Percentiles rank a stretch among this genome's conserved stretches.
phyloP scores from a whole-genome alignment of 2,888 invertebrate genomes.

The Apoda limacodes region DNA sequence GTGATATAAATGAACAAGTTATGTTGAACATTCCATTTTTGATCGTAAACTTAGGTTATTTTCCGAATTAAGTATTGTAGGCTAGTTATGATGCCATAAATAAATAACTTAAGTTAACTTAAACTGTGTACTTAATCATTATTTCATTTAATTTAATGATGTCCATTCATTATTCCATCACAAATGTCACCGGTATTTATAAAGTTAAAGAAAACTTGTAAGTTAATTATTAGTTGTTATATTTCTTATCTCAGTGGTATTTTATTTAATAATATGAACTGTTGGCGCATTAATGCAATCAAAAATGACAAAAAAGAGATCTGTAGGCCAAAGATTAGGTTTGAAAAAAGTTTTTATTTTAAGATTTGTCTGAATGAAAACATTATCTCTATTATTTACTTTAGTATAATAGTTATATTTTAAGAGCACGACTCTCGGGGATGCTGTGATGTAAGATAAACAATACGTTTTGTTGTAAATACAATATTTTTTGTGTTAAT shows the following conservation, averaged over 20 bases:
- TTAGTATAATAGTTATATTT: not conserved
- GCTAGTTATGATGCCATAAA: conserved; percentile 57
- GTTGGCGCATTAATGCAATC: conserved; percentile 26
- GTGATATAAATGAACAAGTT: conserved; percentile 33
- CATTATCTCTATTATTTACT: not conserved
- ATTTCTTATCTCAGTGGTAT: conserved; percentile 23
- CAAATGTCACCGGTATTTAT: conserved; percentile 24
- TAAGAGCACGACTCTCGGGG: conserved; percentile 45
- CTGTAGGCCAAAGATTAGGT: conserved; percentile 67
- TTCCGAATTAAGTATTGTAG: conserved; percentile 28
- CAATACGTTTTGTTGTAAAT: no score
- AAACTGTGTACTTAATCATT: conserved; percentile 61
- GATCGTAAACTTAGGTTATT: conserved; percentile 36
- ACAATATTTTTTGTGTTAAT: no score
- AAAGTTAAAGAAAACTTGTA: conserved; percentile 18
- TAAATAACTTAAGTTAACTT: conserved; percentile 39
- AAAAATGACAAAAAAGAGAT: conserved; percentile 35
- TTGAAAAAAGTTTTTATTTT: conserved; percentile 32
- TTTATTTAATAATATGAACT: conserved; percentile 17
- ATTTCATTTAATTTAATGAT: conserved; percentile 26
- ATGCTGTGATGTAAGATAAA: conserved; percentile 66
- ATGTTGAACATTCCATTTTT: conserved; percentile 48
- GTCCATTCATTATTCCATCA: conserved; percentile 23
- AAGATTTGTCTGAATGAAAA: conserved; percentile 57
- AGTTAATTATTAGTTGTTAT: conserved; percentile 17